phyloP scores from a whole-genome alignment of 2,113 vertebrate species.

The Myotis brandtii region DNA sequence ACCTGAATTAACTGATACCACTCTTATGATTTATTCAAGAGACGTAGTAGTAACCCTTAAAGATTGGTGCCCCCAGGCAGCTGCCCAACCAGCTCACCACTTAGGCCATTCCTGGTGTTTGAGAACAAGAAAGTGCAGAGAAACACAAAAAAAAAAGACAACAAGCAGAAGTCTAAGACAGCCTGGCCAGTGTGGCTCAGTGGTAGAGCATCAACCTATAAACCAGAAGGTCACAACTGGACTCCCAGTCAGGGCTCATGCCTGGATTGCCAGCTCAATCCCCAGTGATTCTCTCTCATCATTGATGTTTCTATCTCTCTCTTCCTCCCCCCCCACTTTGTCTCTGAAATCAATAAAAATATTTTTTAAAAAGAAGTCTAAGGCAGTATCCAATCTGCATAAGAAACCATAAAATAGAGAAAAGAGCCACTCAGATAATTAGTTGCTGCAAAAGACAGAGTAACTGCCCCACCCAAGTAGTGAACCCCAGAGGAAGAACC shows the following conservation, averaged over 20 bases:
- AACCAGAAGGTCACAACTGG: too few species aligned
- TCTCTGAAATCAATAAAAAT: too few species aligned
- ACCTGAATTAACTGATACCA: background rate
- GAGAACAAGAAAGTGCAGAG: background rate
- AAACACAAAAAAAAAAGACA: background rate
- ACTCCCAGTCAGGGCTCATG: too few species aligned
- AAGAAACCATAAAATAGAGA: background rate
- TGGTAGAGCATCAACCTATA: too few species aligned
- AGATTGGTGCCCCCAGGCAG: background rate
- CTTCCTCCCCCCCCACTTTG: too few species aligned
- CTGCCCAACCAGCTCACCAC: background rate
- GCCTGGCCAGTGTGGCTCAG: too few species aligned
- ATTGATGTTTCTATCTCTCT: too few species aligned
- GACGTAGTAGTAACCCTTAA: background rate
- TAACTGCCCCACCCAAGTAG: background rate
- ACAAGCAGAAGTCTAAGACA: background rate
- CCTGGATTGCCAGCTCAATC: too few species aligned
- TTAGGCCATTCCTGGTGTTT: background rate
- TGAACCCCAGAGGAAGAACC: background rate
- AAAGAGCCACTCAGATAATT: background rate
- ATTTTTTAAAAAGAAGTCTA: background rate
- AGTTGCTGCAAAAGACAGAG: background rate
- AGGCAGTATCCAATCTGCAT: background rate
- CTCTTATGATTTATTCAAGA: background rate
- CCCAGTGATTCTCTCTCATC: too few species aligned